Base-by-base conservation (phyloP, 1,140 invertebrate genomes). In the Portunus trituberculatus region DNA sequence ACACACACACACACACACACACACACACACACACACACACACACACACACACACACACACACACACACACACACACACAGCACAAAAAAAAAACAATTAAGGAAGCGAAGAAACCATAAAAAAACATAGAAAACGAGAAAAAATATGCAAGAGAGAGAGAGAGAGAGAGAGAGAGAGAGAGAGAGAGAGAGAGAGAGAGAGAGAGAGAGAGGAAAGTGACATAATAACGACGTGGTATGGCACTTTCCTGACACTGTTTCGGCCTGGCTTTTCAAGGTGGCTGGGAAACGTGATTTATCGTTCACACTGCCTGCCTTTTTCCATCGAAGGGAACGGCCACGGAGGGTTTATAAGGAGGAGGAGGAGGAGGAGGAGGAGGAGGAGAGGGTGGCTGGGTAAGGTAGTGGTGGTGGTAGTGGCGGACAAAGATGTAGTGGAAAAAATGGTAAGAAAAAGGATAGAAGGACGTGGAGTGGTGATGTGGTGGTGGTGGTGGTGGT, bases 231-330 rank as follows among this genome's bases (percentile, higher is more conserved):
- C 67, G 25, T 7, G 67, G 67, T n/a, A 20, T 76, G 67, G 25
- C 67, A 76, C 67, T 76, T n/a, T n/a, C 67, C n/a, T 7, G 67
- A n/a, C 67, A 76, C 67, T 76, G 67, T 76, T 76, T 76, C 67
- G 12, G 67, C 10, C 6, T 76, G 67, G 20, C 67, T n/a, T 76
- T 76, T 20, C 20, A 7, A 20, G 20, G 20, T 25, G 4, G 20
- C 6, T n/a, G 67, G 67, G n/a, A 7, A 8, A 25, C 4, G 67
- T 76, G 67, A 76, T 76, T 76, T 25, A 76, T 76, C 67, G 20
- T 76, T 76, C 67, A 76, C 67, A 76, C 12, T n/a, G 0, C 0
- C 20, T n/a, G 67, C 10, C 67, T 76, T 76, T 76, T 76, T 76
- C 67, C 67, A 76, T 76, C 67, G 67, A 7, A 7, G 67, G 67